Conservation (phyloP, 2,888 invertebrate species). For the Sycophila texana region DNA sequence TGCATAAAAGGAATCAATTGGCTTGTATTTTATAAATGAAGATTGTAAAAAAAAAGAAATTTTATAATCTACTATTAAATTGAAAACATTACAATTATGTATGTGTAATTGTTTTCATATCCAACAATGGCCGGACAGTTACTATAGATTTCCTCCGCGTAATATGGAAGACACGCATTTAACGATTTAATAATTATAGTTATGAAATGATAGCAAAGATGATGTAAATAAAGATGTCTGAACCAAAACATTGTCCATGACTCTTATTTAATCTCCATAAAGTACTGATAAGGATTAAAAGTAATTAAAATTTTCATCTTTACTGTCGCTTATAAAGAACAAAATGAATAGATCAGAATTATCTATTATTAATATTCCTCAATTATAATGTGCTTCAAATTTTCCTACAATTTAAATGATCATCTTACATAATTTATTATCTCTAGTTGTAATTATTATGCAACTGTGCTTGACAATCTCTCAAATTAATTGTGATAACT, state of each 20-base stretch:
- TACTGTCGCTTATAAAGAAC: background rate
- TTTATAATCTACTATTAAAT: no score
- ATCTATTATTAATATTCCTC: no score
- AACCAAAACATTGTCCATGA: conserved; percentile 40
- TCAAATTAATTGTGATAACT: no score
- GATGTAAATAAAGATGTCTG: background rate
- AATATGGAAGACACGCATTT: background rate
- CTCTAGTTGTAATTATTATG: no score
- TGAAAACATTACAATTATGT: no score
- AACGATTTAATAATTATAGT: conserved; percentile 19
- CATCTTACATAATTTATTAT: no score
- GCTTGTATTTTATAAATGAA: no score
- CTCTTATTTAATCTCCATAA: conserved; percentile 16
- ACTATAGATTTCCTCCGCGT: conserved; percentile 1
- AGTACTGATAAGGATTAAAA: conserved; percentile 9
- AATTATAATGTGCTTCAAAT: no score
- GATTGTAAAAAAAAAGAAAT: background rate
- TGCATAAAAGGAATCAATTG: no score
- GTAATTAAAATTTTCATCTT: conserved; percentile 1
- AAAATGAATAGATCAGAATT: no score
- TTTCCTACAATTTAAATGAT: no score
- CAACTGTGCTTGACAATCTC: no score
- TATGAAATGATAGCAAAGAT: conserved; percentile 24
- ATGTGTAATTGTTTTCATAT: background rate
- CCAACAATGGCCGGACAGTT: conserved; percentile 23